Base-by-base conservation (phyloP, 1,140 invertebrate species). In the Mizuhopecten yessoensis region DNA sequence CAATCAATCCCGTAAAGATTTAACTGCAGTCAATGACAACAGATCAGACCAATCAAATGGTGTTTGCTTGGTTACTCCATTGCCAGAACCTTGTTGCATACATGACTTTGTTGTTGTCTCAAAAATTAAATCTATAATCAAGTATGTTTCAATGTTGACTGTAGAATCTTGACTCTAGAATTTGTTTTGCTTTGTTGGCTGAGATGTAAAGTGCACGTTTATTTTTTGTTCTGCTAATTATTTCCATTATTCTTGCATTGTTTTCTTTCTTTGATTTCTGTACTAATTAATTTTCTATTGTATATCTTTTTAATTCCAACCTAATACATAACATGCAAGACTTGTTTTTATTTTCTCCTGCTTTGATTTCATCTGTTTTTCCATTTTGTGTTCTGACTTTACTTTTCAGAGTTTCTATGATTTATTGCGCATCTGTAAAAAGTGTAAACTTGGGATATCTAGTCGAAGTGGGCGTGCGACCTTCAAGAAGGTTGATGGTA, bases 361-460 rank as follows among this genome's bases (percentile, higher is more conserved):
- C 17, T 57, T 20, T 57, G 45, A 11, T 15, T 57, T 15, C n/a
- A n/a, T n/a, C n/a, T n/a, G n/a, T 23, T 20, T 75, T 29, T 75
- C 57, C 23, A 75, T 75, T 29, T 75, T 75, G 23, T 75, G 23
- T 75, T 75, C 57, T 75, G 57, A 75, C 57, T 75, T 75, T 36
- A 90, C 89, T 91, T 92, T 88, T 75, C 89, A 93, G 92, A 49
- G 87, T 36, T 93, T 90, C 89, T 93, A 92, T 94, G 94, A 95
- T 89, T 91, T 95, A 87, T 90, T 95, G 91, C 92, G 93, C 36
- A 90, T 90, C 33, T 94, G 95, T 91, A 94, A 92, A 36, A 89
- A 92, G 75, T 91, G 90, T 89, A 95, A 95, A 86, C 75, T 91
- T 75, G 57, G 57, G 23, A 75, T 75, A 23, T 29, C 57, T 75